Evolutionary conservation across 2,113 vertebrate genomes (phyloP), one percentile per base, ranked within the genome.

Genomic region (Siniperca knerii): DNA sequence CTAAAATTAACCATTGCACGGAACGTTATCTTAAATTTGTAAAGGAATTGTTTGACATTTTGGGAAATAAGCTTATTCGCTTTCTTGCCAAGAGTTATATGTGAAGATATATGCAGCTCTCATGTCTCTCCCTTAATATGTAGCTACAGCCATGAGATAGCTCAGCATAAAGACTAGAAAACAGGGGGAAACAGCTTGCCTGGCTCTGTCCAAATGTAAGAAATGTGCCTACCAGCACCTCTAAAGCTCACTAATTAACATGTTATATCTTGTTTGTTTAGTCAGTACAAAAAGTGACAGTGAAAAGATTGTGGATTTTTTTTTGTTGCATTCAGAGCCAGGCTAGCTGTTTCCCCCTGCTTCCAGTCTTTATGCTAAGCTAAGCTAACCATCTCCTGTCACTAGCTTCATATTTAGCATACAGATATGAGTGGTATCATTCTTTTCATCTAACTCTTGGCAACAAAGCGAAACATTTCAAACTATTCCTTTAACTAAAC

Each of bases 401-500:
- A 7, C 8, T 18, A 65, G 40, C 16, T 72, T 83, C 15, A 23
- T 25, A 37, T 57, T 74, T 74, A 61, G 29, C 40, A 21, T 29
- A 48, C 29, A 42, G 8, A n/a, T 5, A 35, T 40, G 33, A 29
- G 40, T 40, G 73, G 25, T 64, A 55, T 55, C 66, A 21, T 25
- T 46, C 57, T 20, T 4, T 48, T 2, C 2, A 44, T 25, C 21
- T n/a, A 9, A 74, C 13, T 29, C 54, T 13, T 4, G 25, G n/a
- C 58, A 81, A n/a, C 58, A 80, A 6, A 20, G 55, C n/a, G 6
- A 70, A 44, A 77, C 20, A 25, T 83, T 40, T 77, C 23, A 67
- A 44, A n/a, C 46, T 54, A 16, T 40, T 18, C 8, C 35, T 69
- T 69, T 54, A 71, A 77, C 71, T 71, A 57, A 77, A 72, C 1